These are phyloP conservation scores for Hoplostethus mediterraneus DNA, from an alignment of 2,797 vertebrate species.

Conservation along the genomic window DNA sequence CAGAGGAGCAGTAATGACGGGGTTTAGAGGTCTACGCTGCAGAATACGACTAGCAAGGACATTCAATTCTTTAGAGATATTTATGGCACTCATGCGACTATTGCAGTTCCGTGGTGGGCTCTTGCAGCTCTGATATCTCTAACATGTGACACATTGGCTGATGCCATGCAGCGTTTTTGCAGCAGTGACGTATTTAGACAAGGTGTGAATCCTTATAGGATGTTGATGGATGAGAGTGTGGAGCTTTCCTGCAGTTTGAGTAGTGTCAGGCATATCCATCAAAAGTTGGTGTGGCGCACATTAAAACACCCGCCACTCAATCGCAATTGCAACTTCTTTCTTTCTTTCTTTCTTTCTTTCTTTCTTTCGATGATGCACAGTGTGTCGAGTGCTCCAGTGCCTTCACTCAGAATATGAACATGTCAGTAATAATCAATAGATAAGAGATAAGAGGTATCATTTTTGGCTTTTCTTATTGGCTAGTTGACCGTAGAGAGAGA, in stretches of 20 bases:
- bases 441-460: too few species aligned
- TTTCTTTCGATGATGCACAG: not conserved
- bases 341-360: conserved; percentile 7
- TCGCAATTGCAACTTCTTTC: not conserved
- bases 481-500: too few species aligned
- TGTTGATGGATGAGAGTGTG: conserved; percentile 10
- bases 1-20: too few species aligned
- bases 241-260: not conserved
- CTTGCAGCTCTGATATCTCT: too few species aligned
- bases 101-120: too few species aligned
- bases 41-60: conserved; percentile 61
- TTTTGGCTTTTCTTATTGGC: too few species aligned
- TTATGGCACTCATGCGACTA: too few species aligned
- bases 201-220: conserved; percentile 18
- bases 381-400: too few species aligned
- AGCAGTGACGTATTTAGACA: conserved; percentile 19
- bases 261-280: not conserved
- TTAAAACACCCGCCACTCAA: not conserved
- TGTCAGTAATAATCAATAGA: conserved; percentile 5
- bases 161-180: too few species aligned
- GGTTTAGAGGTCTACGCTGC: conserved; percentile 34
- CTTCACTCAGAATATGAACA: too few species aligned
- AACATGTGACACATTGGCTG: too few species aligned
- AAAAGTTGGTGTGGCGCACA: not conserved
- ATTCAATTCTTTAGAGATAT: conserved; percentile 38